Conservation (phyloP, 2,113 vertebrate species). For the Dipodomys stephensi region DNA sequence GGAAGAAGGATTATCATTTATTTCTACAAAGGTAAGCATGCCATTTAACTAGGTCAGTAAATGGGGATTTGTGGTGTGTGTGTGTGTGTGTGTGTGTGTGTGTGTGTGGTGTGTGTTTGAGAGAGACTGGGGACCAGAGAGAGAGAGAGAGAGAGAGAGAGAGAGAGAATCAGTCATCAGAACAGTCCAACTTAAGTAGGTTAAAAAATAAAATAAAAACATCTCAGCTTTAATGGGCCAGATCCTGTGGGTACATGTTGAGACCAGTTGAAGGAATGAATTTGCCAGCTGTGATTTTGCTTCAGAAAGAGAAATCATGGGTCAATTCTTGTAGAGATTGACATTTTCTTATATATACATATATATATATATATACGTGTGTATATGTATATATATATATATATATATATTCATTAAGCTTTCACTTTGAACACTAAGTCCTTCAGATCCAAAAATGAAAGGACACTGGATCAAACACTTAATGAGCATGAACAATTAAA, state of each 20-base stretch:
- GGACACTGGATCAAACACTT: conserved; percentile 21
- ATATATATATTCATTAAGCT: background rate
- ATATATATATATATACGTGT: too few relatives aligned
- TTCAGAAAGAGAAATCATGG: background rate
- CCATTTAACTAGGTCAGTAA: conserved; percentile 69
- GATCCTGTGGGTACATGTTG: background rate
- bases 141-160: too few relatives aligned
- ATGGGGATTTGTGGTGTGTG: background rate
- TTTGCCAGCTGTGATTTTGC: background rate
- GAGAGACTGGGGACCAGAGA: too few relatives aligned
- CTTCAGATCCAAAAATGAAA: conserved; percentile 37
- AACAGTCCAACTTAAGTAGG: background rate
- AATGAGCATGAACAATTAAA: conserved; percentile 59
- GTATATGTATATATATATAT: too few relatives aligned
- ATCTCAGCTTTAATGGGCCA: background rate
- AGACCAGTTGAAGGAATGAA: conserved; percentile 43
- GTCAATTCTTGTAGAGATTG: conserved; percentile 27
- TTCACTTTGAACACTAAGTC: background rate
- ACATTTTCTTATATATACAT: background rate
- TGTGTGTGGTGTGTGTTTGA: too few relatives aligned
- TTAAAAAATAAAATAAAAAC: background rate
- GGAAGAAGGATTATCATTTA: conserved; percentile 62
- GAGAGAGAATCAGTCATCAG: background rate
- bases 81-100: too few relatives aligned
- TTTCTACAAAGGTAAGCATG: conserved; percentile 60